A percentile compares a stretch with the other conserved stretches of the same genome.
Conservation (phyloP, 1,140 invertebrate genomes). For the Zaprionus ornatus region DNA sequence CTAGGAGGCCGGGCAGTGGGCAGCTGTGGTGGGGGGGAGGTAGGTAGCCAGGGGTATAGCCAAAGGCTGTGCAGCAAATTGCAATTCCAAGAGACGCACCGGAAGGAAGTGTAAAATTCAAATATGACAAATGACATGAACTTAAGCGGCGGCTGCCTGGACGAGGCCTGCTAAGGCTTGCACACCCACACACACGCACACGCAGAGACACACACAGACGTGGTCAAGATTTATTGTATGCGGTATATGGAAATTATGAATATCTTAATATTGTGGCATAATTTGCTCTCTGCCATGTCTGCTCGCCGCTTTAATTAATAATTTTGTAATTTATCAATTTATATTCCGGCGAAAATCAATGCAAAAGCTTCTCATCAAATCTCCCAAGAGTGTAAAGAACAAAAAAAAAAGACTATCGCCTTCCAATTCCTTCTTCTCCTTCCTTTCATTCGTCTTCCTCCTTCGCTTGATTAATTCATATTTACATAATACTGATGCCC, state of each 20-base stretch:
- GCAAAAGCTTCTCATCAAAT: neutral
- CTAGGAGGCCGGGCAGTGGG: neutral
- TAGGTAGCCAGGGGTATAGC: conserved; percentile 1
- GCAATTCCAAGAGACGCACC: conserved; percentile 74
- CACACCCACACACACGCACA: conserved; percentile 4
- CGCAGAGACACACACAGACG: neutral
- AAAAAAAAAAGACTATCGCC: neutral
- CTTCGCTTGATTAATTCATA: conserved; percentile 47
- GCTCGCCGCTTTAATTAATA: conserved; percentile 69
- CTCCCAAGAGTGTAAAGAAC: neutral
- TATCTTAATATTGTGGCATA: conserved; percentile 76
- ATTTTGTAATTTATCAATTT: conserved; percentile 80
- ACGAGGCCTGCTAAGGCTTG: conserved; percentile 6
- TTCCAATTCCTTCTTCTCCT: no score
- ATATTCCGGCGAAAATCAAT: conserved; percentile 46
- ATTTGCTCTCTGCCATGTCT: conserved; percentile 42
- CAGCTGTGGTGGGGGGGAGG: conserved; percentile 1
- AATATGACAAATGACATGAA: conserved; percentile 83
- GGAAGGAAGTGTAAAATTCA: conserved; percentile 83
- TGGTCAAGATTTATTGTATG: conserved; percentile 69
- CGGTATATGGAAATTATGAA: conserved; percentile 77
- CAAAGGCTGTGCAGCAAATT: conserved; percentile 55
- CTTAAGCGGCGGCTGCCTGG: conserved; percentile 66
- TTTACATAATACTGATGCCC: conserved; percentile 39
- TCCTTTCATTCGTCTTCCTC: neutral